These are phyloP conservation scores for Nematolebias whitei DNA, from an alignment of 2,113 vertebrate genomes.

Conservation along the genomic window DNA sequence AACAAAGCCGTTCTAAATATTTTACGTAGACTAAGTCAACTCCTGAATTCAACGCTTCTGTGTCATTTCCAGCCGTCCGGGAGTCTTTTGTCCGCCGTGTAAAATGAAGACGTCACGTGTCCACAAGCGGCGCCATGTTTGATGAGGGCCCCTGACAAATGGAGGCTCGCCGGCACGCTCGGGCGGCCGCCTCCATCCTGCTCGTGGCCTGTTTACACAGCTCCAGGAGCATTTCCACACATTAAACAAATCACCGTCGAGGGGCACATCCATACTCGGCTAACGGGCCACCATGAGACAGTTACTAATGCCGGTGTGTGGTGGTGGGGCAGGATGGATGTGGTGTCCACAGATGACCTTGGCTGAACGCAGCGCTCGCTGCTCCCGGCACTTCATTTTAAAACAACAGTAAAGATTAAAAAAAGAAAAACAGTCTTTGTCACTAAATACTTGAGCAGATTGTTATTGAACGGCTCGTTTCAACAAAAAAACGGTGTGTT, in stretches of 20 bases:
- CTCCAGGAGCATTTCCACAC: constrained; percentile 94
- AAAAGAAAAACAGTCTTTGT: constrained; percentile 19
- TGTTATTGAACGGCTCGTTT: constrained; percentile 39
- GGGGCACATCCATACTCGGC: constrained; percentile 95
- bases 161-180: constrained; percentile 90
- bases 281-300: constrained; percentile 88
- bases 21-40: constrained; percentile 18
- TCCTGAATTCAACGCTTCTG: no score
- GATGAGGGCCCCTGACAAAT: constrained; percentile 98
- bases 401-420: neutral
- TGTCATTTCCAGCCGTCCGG: constrained; percentile 75
- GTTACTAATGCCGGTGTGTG: constrained; percentile 81
- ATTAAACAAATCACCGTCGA: constrained; percentile 98
- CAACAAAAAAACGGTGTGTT: neutral
- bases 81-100: constrained; percentile 88
- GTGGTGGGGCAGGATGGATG: constrained; percentile 83
- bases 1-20: constrained; percentile 14
- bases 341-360: constrained; percentile 87
- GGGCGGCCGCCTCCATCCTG: constrained; percentile 92
- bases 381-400: constrained; percentile 54
- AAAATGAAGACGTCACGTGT: constrained; percentile 96
- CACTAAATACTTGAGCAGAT: constrained; percentile 26
- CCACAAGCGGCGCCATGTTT: constrained; percentile 86
- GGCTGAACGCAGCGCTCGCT: constrained; percentile 75
- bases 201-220: constrained; percentile 99